Percentiles rank a stretch among this genome's conserved stretches.
Evolutionary conservation across 2,888 invertebrate species (phyloP).

Genomic region (Cataglyphis rosenhaueri): DNA sequence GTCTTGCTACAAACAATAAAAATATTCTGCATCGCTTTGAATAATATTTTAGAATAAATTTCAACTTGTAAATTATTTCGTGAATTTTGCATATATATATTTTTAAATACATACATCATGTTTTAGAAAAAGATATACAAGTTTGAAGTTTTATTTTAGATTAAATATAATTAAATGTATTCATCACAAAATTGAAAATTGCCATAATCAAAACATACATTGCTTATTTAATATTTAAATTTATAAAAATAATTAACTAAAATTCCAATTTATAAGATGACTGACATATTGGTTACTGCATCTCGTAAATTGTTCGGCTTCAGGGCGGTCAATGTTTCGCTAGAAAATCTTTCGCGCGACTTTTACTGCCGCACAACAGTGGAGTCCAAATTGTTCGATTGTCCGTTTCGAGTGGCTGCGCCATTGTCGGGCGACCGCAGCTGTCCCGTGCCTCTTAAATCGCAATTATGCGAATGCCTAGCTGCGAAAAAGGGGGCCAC

Average conservation of each 20-base stretch:
- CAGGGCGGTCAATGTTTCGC: constrained; percentile 34
- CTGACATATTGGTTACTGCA: constrained; percentile 3
- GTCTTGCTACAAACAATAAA: neutral
- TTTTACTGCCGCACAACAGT: constrained; percentile 68
- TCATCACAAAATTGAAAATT: neutral
- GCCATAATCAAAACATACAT: neutral
- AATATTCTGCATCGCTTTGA: neutral
- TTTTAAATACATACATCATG: neutral
- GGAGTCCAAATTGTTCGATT: constrained; percentile 82
- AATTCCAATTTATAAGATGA: neutral
- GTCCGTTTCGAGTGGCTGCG: constrained; percentile 79
- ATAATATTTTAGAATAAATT: neutral
- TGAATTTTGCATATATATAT: neutral
- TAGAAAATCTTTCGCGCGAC: constrained; percentile 64
- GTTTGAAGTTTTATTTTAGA: neutral
- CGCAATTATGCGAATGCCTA: constrained; percentile 80
- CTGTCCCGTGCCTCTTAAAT: constrained; percentile 81
- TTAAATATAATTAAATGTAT: neutral
- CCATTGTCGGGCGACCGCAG: constrained; percentile 76
- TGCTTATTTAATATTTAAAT: neutral
- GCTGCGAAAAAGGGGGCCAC: constrained; percentile 61
- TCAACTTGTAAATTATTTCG: neutral
- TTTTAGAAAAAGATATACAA: neutral
- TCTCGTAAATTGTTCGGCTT: constrained; percentile 20
- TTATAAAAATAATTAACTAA: neutral